Percentiles rank a stretch among this genome's conserved stretches.
These are phyloP conservation scores for Bucco capensis DNA, from an alignment of 2,113 vertebrate genomes.

Conservation along the genomic window DNA sequence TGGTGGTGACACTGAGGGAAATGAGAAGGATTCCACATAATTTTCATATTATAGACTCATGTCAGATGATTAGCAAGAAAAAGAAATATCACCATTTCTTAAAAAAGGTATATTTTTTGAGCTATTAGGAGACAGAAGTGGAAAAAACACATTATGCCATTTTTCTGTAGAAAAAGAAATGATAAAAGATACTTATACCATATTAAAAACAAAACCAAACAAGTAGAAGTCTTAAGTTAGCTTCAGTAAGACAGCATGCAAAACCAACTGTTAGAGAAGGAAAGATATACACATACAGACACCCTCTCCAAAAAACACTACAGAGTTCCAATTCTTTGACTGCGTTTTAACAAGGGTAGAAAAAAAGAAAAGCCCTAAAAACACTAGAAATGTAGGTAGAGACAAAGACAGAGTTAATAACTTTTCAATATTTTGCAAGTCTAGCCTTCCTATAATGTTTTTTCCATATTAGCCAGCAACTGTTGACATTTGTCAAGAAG, in stretches of 20 bases:
- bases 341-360: not conserved
- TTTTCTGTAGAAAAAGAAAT: not conserved
- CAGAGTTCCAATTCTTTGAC: not conserved
- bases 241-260: not conserved
- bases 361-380: too few species aligned
- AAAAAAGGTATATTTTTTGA: not conserved
- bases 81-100: not conserved
- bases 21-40: not conserved
- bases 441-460: not conserved
- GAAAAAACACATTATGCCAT: not conserved
- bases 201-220: not conserved
- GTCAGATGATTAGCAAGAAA: not conserved
- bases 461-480: not conserved
- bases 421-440: not conserved
- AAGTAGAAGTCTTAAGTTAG: not conserved
- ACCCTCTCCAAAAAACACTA: not conserved
- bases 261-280: not conserved
- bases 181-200: not conserved
- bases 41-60: not conserved
- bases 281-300: not conserved
- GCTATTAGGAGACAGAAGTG: not conserved
- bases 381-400: not conserved
- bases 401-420: not conserved
- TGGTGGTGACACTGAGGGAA: not conserved
- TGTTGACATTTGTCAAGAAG: not conserved